A percentile compares a stretch with the other conserved stretches of the same genome.
phyloP scores from a whole-genome alignment of 2,113 vertebrate species.

The Phaetusa simplex region DNA sequence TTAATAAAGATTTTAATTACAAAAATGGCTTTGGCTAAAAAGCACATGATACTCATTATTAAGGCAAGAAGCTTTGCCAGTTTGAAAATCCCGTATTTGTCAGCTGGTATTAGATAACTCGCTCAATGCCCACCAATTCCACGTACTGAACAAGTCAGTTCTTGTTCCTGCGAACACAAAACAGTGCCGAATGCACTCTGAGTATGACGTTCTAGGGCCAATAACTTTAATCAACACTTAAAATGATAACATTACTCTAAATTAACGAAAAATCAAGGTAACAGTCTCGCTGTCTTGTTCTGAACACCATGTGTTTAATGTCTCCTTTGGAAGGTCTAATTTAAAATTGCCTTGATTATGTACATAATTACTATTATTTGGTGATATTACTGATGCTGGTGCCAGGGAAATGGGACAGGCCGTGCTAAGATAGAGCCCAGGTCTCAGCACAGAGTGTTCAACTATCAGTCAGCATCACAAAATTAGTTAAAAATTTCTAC shows the following conservation, averaged over 20 bases:
- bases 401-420: background rate
- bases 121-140: background rate
- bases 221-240: background rate
- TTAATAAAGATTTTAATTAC: background rate
- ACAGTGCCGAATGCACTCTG: background rate
- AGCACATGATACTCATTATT: background rate
- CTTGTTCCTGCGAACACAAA: background rate
- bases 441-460: background rate
- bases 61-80: background rate
- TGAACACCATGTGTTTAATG: background rate
- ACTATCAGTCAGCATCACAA: background rate
- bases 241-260: background rate
- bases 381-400: background rate
- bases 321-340: background rate
- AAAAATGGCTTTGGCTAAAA: background rate
- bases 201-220: background rate
- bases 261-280: background rate
- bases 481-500: background rate
- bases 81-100: background rate
- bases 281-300: background rate
- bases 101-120: background rate
- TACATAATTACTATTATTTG: background rate
- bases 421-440: background rate
- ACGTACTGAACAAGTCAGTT: background rate
- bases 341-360: background rate